Conservation (phyloP, 2,797 vertebrate genomes). For the Microchirus variegatus region DNA sequence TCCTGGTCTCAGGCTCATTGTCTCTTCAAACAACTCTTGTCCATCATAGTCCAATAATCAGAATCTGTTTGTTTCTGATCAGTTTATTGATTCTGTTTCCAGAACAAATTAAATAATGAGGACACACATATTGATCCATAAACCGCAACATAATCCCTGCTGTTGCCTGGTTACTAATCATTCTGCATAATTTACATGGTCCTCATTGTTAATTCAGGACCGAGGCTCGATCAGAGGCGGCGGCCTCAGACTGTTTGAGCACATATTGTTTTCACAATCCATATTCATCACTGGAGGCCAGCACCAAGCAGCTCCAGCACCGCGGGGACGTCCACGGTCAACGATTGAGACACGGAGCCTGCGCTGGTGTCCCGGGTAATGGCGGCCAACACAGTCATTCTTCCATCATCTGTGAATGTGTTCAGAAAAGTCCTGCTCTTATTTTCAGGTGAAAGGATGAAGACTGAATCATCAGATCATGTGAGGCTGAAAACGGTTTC, state of each 20-base stretch:
- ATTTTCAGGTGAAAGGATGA: no score
- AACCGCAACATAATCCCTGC: constrained; percentile 28
- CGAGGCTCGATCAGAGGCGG: constrained; percentile 43
- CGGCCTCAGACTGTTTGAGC: constrained; percentile 26
- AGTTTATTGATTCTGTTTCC: no score
- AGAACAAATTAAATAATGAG: no score
- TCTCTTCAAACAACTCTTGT: no score
- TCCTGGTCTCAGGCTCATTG: no score
- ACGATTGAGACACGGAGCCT: constrained; percentile 20
- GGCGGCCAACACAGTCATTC: background rate
- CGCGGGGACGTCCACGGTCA: background rate
- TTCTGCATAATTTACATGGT: constrained; percentile 61
- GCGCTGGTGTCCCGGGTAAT: background rate
- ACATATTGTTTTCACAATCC: constrained; percentile 57
- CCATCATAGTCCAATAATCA: no score
- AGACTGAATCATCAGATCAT: no score
- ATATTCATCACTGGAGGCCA: constrained; percentile 47
- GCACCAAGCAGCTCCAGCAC: no score
- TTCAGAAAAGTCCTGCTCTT: no score
- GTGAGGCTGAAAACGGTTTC: no score
- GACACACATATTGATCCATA: constrained; percentile 30
- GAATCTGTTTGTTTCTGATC: no score
- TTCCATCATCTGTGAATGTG: no score
- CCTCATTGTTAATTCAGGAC: constrained; percentile 63
- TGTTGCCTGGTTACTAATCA: constrained; percentile 67